Conservation (phyloP, 2,797 vertebrate genomes). For the Girardinus metallicus region DNA sequence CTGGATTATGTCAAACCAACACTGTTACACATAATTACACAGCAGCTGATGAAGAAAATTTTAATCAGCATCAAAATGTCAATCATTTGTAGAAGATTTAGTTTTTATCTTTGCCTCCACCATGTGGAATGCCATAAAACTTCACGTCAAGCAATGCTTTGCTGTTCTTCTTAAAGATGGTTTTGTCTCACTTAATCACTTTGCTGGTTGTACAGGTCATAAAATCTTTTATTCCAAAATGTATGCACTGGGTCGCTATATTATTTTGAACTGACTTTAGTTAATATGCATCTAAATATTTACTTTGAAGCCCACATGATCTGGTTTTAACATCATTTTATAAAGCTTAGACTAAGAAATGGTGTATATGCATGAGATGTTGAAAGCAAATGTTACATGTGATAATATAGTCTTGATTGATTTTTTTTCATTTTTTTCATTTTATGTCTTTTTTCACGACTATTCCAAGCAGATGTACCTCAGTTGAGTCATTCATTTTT, state of each 20-base stretch:
- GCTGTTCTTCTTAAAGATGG: neutral
- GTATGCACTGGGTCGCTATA: neutral
- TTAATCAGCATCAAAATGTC: neutral
- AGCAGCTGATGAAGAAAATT: neutral
- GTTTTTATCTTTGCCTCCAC: conserved; percentile 60
- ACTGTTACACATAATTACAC: neutral
- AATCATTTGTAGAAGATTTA: neutral
- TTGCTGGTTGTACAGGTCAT: neutral
- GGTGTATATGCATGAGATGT: neutral
- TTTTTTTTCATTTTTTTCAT: neutral
- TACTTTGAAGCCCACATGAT: neutral
- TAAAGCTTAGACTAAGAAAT: neutral
- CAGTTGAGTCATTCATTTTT: neutral
- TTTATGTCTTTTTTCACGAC: neutral
- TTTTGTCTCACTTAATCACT: neutral
- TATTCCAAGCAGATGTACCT: neutral
- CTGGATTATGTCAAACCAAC: neutral
- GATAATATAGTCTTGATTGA: neutral
- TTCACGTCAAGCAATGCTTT: conserved; percentile 8
- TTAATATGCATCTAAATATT: neutral
- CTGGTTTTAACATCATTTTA: neutral
- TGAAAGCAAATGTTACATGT: neutral
- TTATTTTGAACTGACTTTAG: neutral
- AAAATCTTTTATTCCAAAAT: neutral
- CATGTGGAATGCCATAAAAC: conserved; percentile 57